Conservation (phyloP, 2,797 vertebrate species). For the Gymnothorax javanicus region DNA sequence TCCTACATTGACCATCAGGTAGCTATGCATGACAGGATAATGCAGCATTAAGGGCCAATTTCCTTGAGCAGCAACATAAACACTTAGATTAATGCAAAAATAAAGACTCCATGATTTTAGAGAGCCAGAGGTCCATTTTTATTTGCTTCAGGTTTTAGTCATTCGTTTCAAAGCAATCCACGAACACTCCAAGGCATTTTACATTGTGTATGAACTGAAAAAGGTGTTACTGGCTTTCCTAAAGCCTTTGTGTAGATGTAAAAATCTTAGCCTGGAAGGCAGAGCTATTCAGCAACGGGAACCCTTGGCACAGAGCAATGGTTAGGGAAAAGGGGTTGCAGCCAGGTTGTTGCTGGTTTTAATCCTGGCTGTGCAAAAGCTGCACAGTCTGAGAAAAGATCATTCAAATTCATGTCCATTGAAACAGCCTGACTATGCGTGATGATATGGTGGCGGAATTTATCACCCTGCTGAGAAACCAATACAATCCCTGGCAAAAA, state of each 20-base stretch:
- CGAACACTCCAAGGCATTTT: not conserved
- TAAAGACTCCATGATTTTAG: not conserved
- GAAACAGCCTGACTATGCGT: not conserved
- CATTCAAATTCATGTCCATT: not conserved
- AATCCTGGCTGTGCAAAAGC: not conserved
- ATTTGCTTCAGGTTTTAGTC: not conserved
- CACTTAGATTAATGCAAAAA: not conserved
- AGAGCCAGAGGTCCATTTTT: not conserved
- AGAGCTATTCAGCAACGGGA: not conserved
- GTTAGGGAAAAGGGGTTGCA: not conserved
- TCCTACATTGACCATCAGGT: conserved; percentile 10
- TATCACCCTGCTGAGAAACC: not conserved
- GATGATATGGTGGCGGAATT: not conserved
- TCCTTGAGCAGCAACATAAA: conserved; percentile 23
- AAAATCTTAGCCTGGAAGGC: not conserved
- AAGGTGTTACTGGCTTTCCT: not conserved
- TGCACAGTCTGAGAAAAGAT: not conserved
- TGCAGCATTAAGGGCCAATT: conserved; percentile 43
- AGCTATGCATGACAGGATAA: conserved; percentile 40
- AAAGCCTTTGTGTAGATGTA: not conserved
- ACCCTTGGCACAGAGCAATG: not conserved
- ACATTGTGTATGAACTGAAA: not conserved
- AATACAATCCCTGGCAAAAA: not conserved
- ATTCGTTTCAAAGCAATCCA: not conserved
- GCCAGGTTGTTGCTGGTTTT: not conserved